Evolutionary conservation across 1,140 invertebrate genomes (phyloP), one percentile per base, ranked within the genome.

Genomic region (Drosophila pandora): DNA sequence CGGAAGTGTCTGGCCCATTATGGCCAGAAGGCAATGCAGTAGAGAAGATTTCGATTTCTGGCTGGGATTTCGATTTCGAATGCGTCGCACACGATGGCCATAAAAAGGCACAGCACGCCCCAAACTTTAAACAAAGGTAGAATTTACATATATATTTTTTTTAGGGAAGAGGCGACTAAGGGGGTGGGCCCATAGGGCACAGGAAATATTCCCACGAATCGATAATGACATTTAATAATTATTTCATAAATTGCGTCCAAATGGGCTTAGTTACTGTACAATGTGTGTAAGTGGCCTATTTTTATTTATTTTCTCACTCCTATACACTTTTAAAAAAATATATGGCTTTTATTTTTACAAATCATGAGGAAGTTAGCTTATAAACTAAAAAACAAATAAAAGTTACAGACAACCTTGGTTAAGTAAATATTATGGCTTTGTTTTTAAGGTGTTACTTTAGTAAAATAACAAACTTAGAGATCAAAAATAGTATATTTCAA

Each of bases 161-260:
- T 23, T 25, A 12, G 23, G 37, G 21, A 28, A n/a, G 23, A 17
- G 9, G 45, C 9, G 39, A 23, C 23, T n/a, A 39, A 12, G 8
- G 22, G 22, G 43, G 22, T 39, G 23, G 23, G 41, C 34, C 28
- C 32, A 5, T 41, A n/a, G 32, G 56, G 53, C 50, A 5, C 50
- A 5, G 67, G 53, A 70, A 75, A 74, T 72, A 81, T 85, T 85
- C 82, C 69, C 82, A 85, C 82, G 59, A 87, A 88, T 82, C 82
- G 83, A 88, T 87, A 87, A 76, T 88, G 83, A 79, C 70, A 87
- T 87, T 82, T 78, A 75, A 87, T 75, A 87, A 68, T 74, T 87
- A 80, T 53, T 87, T 78, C 64, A 39, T 22, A 47, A 47, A 23
- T 23, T 47, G 21, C 43, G n/a, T 47, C 17, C 41, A 45, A 13